These are phyloP conservation scores for Oppia nitens DNA, from an alignment of 1,140 invertebrate species.

Conservation along the genomic window DNA sequence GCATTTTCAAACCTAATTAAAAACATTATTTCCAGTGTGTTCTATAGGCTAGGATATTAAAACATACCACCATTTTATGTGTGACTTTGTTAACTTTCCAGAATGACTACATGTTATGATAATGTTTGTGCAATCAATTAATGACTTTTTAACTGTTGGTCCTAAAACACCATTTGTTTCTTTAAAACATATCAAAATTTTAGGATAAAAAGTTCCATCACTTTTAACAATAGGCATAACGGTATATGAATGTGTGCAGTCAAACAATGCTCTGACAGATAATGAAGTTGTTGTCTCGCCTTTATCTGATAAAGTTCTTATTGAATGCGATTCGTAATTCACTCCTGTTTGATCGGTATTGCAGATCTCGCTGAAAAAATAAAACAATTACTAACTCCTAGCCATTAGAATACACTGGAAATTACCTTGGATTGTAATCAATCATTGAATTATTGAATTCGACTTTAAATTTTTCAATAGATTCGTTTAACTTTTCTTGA, in stretches of 20 bases:
- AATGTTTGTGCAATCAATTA: not conserved
- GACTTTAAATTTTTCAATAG: not conserved
- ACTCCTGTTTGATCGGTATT: not conserved
- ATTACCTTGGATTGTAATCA: not conserved
- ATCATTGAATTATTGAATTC: too few relatives aligned
- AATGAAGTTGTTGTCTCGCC: not conserved
- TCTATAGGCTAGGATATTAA: not conserved
- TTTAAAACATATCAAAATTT: not conserved
- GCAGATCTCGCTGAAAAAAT: not conserved
- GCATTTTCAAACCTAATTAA: not conserved
- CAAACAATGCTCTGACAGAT: not conserved
- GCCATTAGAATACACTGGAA: not conserved
- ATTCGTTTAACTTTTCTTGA: not conserved
- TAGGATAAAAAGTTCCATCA: not conserved
- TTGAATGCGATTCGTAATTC: not conserved
- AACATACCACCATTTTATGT: not conserved
- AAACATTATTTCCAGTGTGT: not conserved
- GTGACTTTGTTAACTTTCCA: not conserved
- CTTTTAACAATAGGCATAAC: not conserved
- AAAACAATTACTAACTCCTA: not conserved
- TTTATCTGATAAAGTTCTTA: not conserved
- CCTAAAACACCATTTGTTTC: conserved; percentile 3
- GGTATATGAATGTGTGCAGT: conserved; percentile 4
- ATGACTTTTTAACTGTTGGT: not conserved
- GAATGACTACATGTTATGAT: not conserved